Percentiles rank a stretch among this genome's conserved stretches.
Conservation (phyloP, 2,888 invertebrate genomes). For the Kryphioiulus occultus region DNA sequence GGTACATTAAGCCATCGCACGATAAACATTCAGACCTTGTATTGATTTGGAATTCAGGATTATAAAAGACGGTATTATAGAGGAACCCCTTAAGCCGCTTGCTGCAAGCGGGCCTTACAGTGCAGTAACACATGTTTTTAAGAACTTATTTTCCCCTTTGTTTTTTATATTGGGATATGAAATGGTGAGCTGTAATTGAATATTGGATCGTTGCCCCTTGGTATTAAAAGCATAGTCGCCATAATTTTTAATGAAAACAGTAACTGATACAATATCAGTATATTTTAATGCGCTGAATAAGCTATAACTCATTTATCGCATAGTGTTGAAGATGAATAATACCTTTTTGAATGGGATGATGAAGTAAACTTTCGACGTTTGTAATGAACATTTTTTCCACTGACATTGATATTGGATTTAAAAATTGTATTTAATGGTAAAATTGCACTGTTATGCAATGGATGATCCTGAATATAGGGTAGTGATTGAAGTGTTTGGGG, state of each 20-base stretch:
- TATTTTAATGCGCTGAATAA: not conserved
- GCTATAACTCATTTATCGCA: not conserved
- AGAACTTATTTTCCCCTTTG: constrained; percentile 20
- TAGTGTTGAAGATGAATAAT: not conserved
- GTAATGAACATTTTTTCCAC: not conserved
- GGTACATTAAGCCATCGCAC: not conserved
- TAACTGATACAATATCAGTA: not conserved
- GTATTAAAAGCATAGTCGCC: not conserved
- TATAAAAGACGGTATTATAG: not conserved
- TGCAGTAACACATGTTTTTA: not conserved
- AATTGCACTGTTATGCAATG: not conserved
- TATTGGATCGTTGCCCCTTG: not conserved
- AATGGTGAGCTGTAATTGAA: constrained; percentile 29
- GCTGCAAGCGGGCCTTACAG: not conserved
- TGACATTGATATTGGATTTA: not conserved
- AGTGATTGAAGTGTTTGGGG: not conserved
- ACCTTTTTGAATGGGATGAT: too few species aligned
- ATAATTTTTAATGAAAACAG: not conserved
- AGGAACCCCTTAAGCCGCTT: not conserved
- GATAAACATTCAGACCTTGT: not conserved
- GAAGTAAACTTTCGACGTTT: too few species aligned
- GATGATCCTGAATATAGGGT: not conserved
- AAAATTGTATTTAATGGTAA: not conserved
- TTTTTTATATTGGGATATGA: not conserved
- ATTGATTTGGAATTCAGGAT: constrained; percentile 30